Conservation (phyloP, 2,113 vertebrate genomes). For the Onychostruthus taczanowskii region DNA sequence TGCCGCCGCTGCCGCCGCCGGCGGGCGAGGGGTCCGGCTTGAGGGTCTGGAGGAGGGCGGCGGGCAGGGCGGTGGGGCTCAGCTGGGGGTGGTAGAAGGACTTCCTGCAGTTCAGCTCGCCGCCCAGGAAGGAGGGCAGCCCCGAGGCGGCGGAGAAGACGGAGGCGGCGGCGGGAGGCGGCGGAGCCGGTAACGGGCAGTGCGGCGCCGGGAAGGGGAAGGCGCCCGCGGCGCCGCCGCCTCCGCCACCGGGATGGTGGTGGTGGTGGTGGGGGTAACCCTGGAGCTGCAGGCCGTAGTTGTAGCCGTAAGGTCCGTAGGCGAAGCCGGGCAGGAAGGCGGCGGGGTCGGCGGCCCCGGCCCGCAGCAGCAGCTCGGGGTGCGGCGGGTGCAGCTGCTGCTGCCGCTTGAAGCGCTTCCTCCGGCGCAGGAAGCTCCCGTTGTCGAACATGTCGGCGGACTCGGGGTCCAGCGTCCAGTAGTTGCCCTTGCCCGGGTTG, state of each 20-base stretch:
- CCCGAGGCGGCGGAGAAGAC: slow-evolving; percentile 64
- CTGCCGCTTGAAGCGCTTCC: slow-evolving; percentile 93
- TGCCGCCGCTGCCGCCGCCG: slow-evolving; percentile 31
- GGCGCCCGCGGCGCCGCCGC: slow-evolving; percentile 57
- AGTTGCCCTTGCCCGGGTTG: slow-evolving; percentile 93
- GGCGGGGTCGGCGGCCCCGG: slow-evolving; percentile 79
- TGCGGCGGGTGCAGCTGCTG: slow-evolving; percentile 70
- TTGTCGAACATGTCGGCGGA: slow-evolving; percentile 90
- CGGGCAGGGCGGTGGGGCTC: slow-evolving; percentile 69
- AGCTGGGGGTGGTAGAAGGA: slow-evolving; percentile 77
- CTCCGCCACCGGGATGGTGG: slow-evolving; percentile 18
- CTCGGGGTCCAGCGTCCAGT: slow-evolving; percentile 88
- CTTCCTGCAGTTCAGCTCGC: slow-evolving; percentile 81
- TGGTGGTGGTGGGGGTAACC: slow-evolving; percentile 77
- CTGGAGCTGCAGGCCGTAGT: slow-evolving; percentile 92
- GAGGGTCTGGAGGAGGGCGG: slow-evolving; percentile 80
- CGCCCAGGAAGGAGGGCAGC: slow-evolving; percentile 84
- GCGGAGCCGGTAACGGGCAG: slow-evolving; percentile 77
- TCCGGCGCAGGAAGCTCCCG: slow-evolving; percentile 88
- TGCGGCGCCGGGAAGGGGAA: slow-evolving; percentile 86
- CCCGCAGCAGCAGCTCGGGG: slow-evolving; percentile 80
- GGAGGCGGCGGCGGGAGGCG: slow-evolving; percentile 64
- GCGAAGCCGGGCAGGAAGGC: slow-evolving; percentile 92
- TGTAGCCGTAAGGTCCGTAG: slow-evolving; percentile 94
- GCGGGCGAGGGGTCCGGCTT: slow-evolving; percentile 83